Base-by-base conservation (phyloP, 2,888 invertebrate genomes). In the Tupiocoris notatus region DNA sequence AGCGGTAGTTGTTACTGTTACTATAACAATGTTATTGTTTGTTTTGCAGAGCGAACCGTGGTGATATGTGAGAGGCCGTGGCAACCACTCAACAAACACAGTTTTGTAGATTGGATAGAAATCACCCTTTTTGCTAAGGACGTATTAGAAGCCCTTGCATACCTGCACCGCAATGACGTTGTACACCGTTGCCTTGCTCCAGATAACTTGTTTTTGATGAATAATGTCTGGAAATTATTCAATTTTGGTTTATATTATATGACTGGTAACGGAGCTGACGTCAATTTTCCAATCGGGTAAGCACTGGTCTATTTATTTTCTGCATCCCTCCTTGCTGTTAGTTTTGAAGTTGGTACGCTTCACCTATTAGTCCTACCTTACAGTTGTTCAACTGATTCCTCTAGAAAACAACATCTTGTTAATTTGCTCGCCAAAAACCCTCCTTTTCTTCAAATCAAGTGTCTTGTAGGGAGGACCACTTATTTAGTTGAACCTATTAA, bases 161-260 rank as follows among this genome's bases (percentile, higher is more conserved):
- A 90, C 82, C 86, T 98, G 20, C 92, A 96, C 83, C 82, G 86
- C 3, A 86, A 89, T 79, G 89, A 89, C 75, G 88, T 97, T 74
- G 89, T 91, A 1, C 92, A 94, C 82, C 89, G 94, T 80, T 93
- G 92, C 83, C 85, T 98, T 77, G 89, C 92, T 77, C 90, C 92
- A 68, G 92, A 93, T 81, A 95, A 94, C 84, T 91, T 98, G 81
- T 85, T 95, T 16, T 83, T 96, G 56, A 91, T 93, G 82, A 86
- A 86, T 62, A 86, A 88, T 82, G 89, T 90, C 58, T 87, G 89
- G 82, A 90, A 96, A 83, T 84, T 98, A 54, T 94, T 94, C 81
- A 95, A 96, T 84, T 97, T 93, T 86, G 98, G 97, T n/a, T 85
- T 97, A 80, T 95, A 92, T 84, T 90, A 92, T 81, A 95, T 97